A percentile compares a stretch with the other conserved stretches of the same genome.
phyloP scores from a whole-genome alignment of 2,797 vertebrate genomes.

The Acipenser ruthenus region DNA sequence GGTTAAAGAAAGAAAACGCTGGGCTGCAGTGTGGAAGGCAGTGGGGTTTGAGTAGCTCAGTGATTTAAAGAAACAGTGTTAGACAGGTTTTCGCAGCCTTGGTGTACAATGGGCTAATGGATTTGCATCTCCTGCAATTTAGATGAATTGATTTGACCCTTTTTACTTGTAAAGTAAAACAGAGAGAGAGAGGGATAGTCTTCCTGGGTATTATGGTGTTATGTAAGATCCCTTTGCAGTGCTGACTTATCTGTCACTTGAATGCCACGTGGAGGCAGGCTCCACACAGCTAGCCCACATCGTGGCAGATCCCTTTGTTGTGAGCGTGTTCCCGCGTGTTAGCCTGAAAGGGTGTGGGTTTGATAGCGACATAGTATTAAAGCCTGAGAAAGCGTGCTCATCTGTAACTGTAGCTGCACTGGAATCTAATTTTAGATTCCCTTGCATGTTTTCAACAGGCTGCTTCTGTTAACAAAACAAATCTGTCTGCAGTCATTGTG shows the following conservation, averaged over 20 bases:
- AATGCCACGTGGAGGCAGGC: constrained; percentile 34
- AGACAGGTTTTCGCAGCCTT: too few species aligned
- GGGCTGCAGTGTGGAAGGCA: too few species aligned
- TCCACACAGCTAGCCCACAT: constrained; percentile 11
- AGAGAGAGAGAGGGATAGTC: constrained; percentile 4
- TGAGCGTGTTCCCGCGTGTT: constrained; percentile 12
- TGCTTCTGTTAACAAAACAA: too few species aligned
- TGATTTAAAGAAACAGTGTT: too few species aligned
- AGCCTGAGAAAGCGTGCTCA: neutral
- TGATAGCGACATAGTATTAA: neutral
- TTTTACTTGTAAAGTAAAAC: neutral
- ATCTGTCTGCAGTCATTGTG: too few species aligned
- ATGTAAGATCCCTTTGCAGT: constrained; percentile 27
- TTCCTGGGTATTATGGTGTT: constrained; percentile 18
- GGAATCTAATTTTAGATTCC: too few species aligned
- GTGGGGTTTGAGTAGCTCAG: too few species aligned
- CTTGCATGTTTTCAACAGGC: too few species aligned
- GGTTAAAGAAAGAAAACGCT: too few species aligned
- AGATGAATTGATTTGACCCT: neutral
- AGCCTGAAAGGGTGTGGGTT: constrained; percentile 11
- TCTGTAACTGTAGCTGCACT: too few species aligned
- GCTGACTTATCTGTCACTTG: constrained; percentile 36
- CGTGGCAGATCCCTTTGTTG: constrained; percentile 11
- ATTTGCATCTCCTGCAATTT: neutral
- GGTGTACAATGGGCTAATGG: too few species aligned